phyloP scores from a whole-genome alignment of 2,797 vertebrate genomes.

The Decapterus maruadsi region DNA sequence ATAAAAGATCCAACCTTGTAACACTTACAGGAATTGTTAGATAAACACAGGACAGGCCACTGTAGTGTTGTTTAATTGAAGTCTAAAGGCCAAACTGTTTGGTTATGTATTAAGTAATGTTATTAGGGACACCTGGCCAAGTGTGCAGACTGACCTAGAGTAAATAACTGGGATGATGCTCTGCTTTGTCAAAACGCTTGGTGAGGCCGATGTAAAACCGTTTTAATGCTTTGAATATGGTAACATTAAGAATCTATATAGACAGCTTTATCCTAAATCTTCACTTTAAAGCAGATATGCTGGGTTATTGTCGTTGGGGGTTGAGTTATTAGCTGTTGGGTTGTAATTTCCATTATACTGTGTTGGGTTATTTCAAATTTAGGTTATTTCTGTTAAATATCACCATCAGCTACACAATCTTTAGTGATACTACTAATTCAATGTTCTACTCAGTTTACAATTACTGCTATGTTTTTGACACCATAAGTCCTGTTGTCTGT shows the following conservation, averaged over 20 bases:
- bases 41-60: slow-evolving; percentile 5
- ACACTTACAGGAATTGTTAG: slow-evolving; percentile 12
- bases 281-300: too few species aligned
- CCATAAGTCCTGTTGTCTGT: too few species aligned
- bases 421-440: too few species aligned
- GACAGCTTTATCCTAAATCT: background rate
- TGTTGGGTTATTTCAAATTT: too few species aligned
- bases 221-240: background rate
- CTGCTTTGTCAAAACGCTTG: background rate
- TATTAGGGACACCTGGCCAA: background rate
- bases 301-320: too few species aligned
- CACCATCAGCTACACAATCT: too few species aligned
- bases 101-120: slow-evolving; percentile 48
- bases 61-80: slow-evolving; percentile 44
- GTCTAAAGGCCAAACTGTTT: slow-evolving; percentile 53
- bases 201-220: too few species aligned
- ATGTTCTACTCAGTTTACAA: too few species aligned
- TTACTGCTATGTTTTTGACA: too few species aligned
- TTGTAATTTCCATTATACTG: too few species aligned
- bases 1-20: background rate
- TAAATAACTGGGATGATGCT: background rate
- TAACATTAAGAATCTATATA: background rate
- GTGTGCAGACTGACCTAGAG: background rate
- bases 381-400: too few species aligned
- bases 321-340: too few species aligned